Base-by-base conservation (phyloP, 1,140 invertebrate genomes). In the Heliconius himera region DNA sequence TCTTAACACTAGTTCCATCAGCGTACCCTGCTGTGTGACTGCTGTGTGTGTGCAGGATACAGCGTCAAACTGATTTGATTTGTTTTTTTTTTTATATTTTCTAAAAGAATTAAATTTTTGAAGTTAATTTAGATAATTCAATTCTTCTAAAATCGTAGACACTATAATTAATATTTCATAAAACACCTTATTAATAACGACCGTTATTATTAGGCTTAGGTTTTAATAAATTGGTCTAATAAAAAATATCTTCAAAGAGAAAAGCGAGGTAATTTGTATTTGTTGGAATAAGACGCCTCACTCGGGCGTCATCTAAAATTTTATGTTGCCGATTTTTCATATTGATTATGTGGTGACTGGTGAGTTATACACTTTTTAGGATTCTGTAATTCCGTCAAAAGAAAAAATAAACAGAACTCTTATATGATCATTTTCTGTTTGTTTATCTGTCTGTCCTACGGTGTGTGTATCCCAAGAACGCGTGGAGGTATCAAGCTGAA, bases 281-380 rank as follows among this genome's bases (percentile, higher is more conserved):
- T 22, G 60, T 66, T 66, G 60, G 22, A 66, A 66, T 66, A 66
- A 11, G 60, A 66, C 54, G 54, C 20, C 22, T 66, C 11, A 5
- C 60, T 66, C 73, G 22, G 11, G 20, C 41, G 22, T 54, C 73
- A 74, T 73, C 72, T 73, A 73, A 9, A 33, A 73, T 74, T 74
- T 74, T 56, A 74, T 54, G 73, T 20, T 41, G 38, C 22, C 22
- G 13, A 26, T 74, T 54, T 51, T 54, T 74, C 13, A 26, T 41
- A 74, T 66, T 66, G 60, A 66, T 29, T 66, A 9, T 66, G 49
- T 51, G 49, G 18, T 51, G 49, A 51, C 16, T 56, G 54, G 54
- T 56, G n/a, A 56, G 20, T 9, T 51, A 51, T 51, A 51, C 5
- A 18, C 18, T 51, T 20, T 51, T 51, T 20, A 20, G 18, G 49